Conservation (phyloP, 2,113 vertebrate genomes). For the Gymnogyps californianus region DNA sequence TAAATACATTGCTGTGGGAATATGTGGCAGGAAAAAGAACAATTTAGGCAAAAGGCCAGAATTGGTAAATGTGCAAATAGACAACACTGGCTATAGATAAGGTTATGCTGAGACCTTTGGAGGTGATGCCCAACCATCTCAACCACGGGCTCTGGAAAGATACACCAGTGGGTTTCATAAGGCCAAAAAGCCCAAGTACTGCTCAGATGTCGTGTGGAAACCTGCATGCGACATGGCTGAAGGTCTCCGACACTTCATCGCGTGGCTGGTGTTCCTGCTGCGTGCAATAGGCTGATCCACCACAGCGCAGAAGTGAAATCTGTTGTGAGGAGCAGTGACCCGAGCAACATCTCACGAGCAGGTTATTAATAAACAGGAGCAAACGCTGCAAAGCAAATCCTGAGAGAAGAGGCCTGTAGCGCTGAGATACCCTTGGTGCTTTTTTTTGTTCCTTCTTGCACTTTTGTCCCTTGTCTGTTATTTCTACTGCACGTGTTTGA, state of each 20-base stretch:
- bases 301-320: too few relatives aligned
- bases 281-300: neutral
- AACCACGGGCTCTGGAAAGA: neutral
- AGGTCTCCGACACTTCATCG: neutral
- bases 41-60: neutral
- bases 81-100: neutral
- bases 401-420: neutral
- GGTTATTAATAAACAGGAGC: neutral
- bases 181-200: neutral
- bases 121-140: neutral
- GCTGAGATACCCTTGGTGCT: neutral
- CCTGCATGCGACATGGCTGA: fast-evolving
- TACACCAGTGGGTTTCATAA: neutral
- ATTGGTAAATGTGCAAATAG: neutral
- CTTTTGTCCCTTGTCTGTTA: neutral
- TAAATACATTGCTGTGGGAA: neutral
- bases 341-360: neutral
- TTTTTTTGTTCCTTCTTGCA: neutral
- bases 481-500: neutral
- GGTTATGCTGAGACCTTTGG: neutral
- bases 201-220: fast-evolving
- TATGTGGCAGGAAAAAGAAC: neutral
- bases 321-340: neutral
- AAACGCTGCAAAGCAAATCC: neutral
- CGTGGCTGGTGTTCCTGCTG: neutral